Evolutionary conservation across 2,888 invertebrate genomes (phyloP), one percentile per base, ranked within the genome.

Genomic region (Erannis defoliaria): DNA sequence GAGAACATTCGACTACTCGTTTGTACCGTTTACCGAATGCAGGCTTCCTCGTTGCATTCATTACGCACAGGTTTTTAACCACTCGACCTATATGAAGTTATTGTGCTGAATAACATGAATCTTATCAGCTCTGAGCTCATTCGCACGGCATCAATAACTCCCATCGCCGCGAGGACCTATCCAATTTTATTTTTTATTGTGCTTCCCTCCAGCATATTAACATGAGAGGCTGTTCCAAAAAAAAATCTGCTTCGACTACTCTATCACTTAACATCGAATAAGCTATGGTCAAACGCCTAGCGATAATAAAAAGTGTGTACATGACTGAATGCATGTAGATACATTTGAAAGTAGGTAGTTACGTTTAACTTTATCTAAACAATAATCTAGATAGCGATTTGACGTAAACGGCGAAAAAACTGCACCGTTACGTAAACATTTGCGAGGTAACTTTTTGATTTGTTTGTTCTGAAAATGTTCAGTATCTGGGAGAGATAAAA

Each of bases 1-100:
- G 68, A 83, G 89, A 90, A 90, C 79, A 82, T 85, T 85, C 84
- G 85, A 79, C 82, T 82, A 82, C 88, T 85, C 81, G 89, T 87
- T 87, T 89, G 84, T 90, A 89, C 89, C 89, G 90, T 90, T 90
- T 86, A 81, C 79, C 82, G 85, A 85, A 85, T 76, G 72, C 79
- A 67, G 81, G 81, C 68, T 88, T 88, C 89, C 89, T 86, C 79
- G 80, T 84, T 86, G 82, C 85, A 86, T 88, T 88, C 80, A 86
- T 86, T 88, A 87, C 76, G 77, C 79, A 78, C 81, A 75, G 81
- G 81, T 85, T 89, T 86, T 86, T 77, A 78, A 80, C 72, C 73
- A 56, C 54, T 48, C 54, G 19, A 33, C 46, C 42, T 50, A 33
- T 37, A 46, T 45, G 43, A 56, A 57, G 35, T 50, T 58, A 56